These are phyloP conservation scores for Elgonia sp. DNA, from an alignment of 2,888 invertebrate species.

Conservation along the genomic window DNA sequence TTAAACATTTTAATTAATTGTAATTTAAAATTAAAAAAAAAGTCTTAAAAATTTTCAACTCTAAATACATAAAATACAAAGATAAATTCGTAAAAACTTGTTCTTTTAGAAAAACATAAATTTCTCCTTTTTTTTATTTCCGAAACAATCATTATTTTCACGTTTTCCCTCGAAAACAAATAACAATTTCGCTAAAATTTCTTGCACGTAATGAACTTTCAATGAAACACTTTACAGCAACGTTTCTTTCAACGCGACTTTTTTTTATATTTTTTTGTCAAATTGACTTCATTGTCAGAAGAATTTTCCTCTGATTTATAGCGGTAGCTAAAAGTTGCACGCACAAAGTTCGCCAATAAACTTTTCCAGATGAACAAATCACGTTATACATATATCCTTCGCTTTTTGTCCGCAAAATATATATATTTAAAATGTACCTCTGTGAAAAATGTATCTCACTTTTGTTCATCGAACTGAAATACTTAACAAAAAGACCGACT, in stretches of 20 bases:
- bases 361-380: conserved; percentile 55
- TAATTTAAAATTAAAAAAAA: too few relatives aligned
- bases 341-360: conserved; percentile 50
- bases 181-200: background rate
- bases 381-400: conserved; percentile 9
- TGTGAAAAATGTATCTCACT: conserved; percentile 14
- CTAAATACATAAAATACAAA: too few relatives aligned
- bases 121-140: too few relatives aligned
- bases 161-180: background rate
- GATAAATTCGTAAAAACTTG: too few relatives aligned
- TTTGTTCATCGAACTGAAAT: conserved; percentile 24
- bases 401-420: conserved; percentile 3
- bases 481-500: background rate
- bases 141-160: too few relatives aligned
- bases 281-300: conserved; percentile 44
- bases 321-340: conserved; percentile 31
- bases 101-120: too few relatives aligned
- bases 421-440: conserved; percentile 36
- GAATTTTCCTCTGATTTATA: conserved; percentile 43
- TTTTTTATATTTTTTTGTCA: conserved; percentile 26
- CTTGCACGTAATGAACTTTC: background rate
- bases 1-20: too few relatives aligned
- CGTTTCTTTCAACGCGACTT: conserved; percentile 1
- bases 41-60: too few relatives aligned
- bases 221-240: background rate